Evolutionary conservation across 2,888 invertebrate genomes (phyloP), one percentile per base, ranked within the genome.

Genomic region (Crossocerus cetratus): DNA sequence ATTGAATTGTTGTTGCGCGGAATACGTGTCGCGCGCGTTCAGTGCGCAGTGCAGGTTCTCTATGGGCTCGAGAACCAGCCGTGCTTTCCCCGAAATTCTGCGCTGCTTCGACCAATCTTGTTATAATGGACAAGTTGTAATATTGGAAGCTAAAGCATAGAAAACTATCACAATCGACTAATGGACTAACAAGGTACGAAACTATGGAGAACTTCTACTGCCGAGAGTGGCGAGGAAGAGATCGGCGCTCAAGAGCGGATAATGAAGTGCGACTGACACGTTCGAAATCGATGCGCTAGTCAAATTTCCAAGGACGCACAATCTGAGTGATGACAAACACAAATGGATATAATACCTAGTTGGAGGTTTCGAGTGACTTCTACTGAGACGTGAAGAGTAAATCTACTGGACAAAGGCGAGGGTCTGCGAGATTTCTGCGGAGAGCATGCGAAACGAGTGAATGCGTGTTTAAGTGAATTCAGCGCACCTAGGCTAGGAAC

Each of bases 231-330:
- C 8, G 5, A 8, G 32, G 32, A 5, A 4, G 8, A 32, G 32
- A 32, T 8, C 8, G 11, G 32, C 16, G 49, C n/a, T 49, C 4
- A n/a, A 56, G 65, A 65, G 56, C 63, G 22, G 43, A 63, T 42
- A 54, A 62, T 43, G 56, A 68, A 63, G 45, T 63, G 49, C 74
- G 69, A 74, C 70, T 77, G 75, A 81, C 76, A 76, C 65, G 73
- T 76, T 75, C 57, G 65, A 73, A 72, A 80, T 83, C 69, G 73
- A 78, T 76, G 83, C 84, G 86, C 86, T 86, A 86, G 86, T 86
- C 86, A 86, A 77, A 82, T 83, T 78, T 77, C 78, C 78, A 81
- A 81, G 80, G 84, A 84, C 78, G 84, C 84, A 85, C 84, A 86
- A 84, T 81, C n/a, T n/a, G 70, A 77, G 67, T 65, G 76, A 74